Evolutionary conservation across 2,888 invertebrate species (phyloP), one percentile per base, ranked within the genome.

Genomic region (Pharmacophagus antenor): DNA sequence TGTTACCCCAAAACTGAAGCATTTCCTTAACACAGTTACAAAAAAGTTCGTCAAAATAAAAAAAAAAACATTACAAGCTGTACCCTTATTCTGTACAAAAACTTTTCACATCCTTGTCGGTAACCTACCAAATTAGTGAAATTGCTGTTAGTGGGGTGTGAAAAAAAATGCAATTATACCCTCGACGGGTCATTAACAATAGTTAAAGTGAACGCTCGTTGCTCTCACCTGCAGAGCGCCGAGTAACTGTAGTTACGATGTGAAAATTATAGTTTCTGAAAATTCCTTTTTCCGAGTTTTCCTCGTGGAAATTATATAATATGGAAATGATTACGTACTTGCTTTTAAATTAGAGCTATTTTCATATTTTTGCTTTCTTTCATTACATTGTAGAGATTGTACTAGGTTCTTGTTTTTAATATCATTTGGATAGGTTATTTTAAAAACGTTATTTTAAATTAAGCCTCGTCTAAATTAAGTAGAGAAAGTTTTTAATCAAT

Each of bases 141-240:
- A 85, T 82, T 79, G 80, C 82, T 79, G 77, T 82, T 82, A 80
- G 78, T 76, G 76, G 72, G 80, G 81, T 79, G 80, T 76, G 79
- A 86, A 87, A 87, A n/a, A 77, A 74, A 74, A 71, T 80, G 82
- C 83, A 88, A 89, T 89, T 88, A 88, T 76, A 73, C 84, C 80
- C 88, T 88, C 76, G 80, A 72, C 70, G 78, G 73, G 86, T 85
- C 88, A 84, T 89, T 88, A 88, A 88, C 85, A 81, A 85, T 85
- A 86, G 85, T 88, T 85, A 84, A 68, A 69, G 69, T 69, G 69
- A 62, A 62, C 68, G 65, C 71, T 67, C 66, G 65, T 66, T 68
- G 70, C 68, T 64, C 65, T 66, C 66, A 68, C 66, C 66, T 63
- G 65, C 62, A 63, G 56, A 27, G 52, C 55, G 46, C 22, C 48